Conservation (phyloP, 2,888 invertebrate species). For the Leptinotarsa rubiginosa region DNA sequence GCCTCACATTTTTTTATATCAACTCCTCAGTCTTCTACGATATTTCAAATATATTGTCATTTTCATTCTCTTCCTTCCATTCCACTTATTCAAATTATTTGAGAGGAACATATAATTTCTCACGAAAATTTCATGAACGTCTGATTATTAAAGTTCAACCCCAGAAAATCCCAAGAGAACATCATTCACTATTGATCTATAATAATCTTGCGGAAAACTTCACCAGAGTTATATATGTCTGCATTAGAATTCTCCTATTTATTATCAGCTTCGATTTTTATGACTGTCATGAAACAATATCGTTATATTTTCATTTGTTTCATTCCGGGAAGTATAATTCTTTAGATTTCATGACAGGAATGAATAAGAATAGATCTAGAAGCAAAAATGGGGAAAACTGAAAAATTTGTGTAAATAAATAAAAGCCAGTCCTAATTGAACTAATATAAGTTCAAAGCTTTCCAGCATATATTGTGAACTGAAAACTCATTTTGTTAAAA, state of each 20-base stretch:
- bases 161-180: background rate
- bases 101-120: too few relatives aligned
- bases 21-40: too few relatives aligned
- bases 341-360: background rate
- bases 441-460: background rate
- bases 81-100: too few relatives aligned
- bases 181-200: background rate
- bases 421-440: background rate
- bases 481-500: too few relatives aligned
- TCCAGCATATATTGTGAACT: background rate
- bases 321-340: background rate
- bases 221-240: background rate
- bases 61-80: too few relatives aligned
- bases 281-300: background rate
- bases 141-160: background rate
- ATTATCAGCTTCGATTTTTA: background rate
- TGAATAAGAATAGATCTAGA: background rate
- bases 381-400: background rate
- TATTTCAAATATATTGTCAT: too few relatives aligned
- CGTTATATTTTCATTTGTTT: slow-evolving; percentile 1
- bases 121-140: too few relatives aligned
- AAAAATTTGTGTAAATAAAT: background rate
- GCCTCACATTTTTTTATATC: too few relatives aligned
- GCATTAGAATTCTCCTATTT: background rate
- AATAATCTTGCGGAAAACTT: background rate